Conservation (phyloP, 2,888 invertebrate genomes). For the Clunio marinus region DNA sequence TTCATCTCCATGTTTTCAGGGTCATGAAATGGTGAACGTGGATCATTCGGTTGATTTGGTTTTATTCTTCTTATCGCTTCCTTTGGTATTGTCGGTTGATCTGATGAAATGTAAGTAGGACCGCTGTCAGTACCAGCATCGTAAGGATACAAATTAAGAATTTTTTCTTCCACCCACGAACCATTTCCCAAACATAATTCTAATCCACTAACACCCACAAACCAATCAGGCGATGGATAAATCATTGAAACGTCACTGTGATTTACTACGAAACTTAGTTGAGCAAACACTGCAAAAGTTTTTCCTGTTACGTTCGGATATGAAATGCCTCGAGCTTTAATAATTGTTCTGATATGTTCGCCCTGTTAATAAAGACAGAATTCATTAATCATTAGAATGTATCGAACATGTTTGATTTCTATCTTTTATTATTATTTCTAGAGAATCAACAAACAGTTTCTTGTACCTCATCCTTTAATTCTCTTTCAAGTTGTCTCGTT, state of each 20-base stretch:
- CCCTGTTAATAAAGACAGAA: constrained; percentile 55
- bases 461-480: constrained; percentile 87
- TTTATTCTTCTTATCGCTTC: constrained; percentile 82
- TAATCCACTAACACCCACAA: constrained; percentile 85
- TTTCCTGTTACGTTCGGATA: constrained; percentile 83
- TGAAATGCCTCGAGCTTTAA: constrained; percentile 90
- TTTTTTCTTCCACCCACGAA: constrained; percentile 78
- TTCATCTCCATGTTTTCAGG: constrained; percentile 70
- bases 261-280: too few relatives aligned
- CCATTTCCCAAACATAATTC: constrained; percentile 89
- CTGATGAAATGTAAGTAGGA: constrained; percentile 77
- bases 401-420: too few relatives aligned
- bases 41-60: constrained; percentile 78
- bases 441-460: too few relatives aligned
- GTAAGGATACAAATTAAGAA: constrained; percentile 87
- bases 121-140: constrained; percentile 95
- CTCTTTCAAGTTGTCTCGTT: constrained; percentile 85
- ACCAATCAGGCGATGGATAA: constrained; percentile 97
- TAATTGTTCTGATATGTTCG: constrained; percentile 81
- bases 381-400: too few relatives aligned
- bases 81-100: constrained; percentile 78
- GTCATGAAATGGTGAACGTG: constrained; percentile 88
- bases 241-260: constrained; percentile 91
- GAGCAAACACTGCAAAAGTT: constrained; percentile 82
- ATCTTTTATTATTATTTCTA: too few relatives aligned